Conservation (phyloP, 2,888 invertebrate genomes). For the Kryphioiulus occultus region DNA sequence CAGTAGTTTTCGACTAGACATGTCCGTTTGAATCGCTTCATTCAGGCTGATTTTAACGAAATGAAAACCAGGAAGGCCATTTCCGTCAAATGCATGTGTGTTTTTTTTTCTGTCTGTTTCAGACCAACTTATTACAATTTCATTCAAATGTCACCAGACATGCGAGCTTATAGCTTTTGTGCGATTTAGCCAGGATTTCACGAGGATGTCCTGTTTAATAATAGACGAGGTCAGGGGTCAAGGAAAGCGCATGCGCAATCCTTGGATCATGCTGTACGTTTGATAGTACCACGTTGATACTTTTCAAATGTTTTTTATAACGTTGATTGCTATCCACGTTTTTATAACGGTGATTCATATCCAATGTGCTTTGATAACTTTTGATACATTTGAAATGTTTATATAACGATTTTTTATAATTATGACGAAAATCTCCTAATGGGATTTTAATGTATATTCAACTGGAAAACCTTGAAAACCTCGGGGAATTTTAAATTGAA, state of each 20-base stretch:
- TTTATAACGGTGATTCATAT: too few species aligned
- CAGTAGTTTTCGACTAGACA: not conserved
- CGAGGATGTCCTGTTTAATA: not conserved
- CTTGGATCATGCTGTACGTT: too few species aligned
- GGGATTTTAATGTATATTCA: too few species aligned
- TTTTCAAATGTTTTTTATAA: too few species aligned
- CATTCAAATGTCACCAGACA: not conserved
- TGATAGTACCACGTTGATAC: too few species aligned
- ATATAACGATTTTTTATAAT: too few species aligned
- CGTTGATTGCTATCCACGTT: too few species aligned
- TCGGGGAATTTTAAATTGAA: too few species aligned
- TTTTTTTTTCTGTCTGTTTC: not conserved
- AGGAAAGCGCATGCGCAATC: not conserved
- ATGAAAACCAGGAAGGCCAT: not conserved
- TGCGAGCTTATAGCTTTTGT: not conserved
- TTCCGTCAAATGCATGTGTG: not conserved
- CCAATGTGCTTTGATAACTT: too few species aligned
- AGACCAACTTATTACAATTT: not conserved
- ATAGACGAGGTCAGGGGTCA: not conserved
- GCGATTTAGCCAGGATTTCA: not conserved
- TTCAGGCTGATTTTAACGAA: not conserved
- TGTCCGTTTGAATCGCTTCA: not conserved
- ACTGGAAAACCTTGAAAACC: too few species aligned
- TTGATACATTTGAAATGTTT: too few species aligned
- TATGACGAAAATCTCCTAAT: too few species aligned